Base-by-base conservation (phyloP, 2,888 invertebrate genomes). In the Drosophila rubida region DNA sequence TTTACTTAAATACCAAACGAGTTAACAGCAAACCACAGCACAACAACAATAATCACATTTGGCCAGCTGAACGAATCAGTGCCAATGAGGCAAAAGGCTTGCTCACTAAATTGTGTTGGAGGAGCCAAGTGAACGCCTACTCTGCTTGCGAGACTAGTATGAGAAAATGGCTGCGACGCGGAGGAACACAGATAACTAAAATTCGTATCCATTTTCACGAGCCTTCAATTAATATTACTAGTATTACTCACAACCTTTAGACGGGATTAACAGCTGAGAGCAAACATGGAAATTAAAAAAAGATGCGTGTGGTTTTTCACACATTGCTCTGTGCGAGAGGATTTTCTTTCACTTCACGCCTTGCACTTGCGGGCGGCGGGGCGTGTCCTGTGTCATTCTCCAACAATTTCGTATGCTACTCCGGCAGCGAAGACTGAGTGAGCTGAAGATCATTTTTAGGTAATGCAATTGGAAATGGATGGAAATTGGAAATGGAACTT, bases 201-300 rank as follows among this genome's bases (percentile, higher is more conserved):
- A 48, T 49, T 25, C 19, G 55, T 53, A 67, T 78, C 70, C 49
- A 49, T 72, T 89, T 84, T 41, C 81, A 62, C 68, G 57, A 78
- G 8, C 7, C 6, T 50, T 13, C 5, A 88, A 90, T 90, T 90
- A 89, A 90, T 90, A 86, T 90, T 90, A 86, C 90, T 90, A 78
- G 70, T 76, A 89, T 90, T 90, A 85, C 91, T 77, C 27, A 27
- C 45, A 42, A 6, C 11, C n/a, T 44, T 14, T 14, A 2, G 23
- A 68, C 60, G 44, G 57, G 69, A 75, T 82, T 59, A 71, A 37
- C 58, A 22, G 19, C 30, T 16, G 14, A 13, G 30, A 37, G 27
- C 46, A 22, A 41, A 44, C 16, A 16, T 14, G 37, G n/a, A 48
- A 46, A 48, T 13, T 37, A 58, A 48, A 69, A 48, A 69, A 75